Base-by-base conservation (phyloP, 2,888 invertebrate species). In the Polymixis flavicincta region DNA sequence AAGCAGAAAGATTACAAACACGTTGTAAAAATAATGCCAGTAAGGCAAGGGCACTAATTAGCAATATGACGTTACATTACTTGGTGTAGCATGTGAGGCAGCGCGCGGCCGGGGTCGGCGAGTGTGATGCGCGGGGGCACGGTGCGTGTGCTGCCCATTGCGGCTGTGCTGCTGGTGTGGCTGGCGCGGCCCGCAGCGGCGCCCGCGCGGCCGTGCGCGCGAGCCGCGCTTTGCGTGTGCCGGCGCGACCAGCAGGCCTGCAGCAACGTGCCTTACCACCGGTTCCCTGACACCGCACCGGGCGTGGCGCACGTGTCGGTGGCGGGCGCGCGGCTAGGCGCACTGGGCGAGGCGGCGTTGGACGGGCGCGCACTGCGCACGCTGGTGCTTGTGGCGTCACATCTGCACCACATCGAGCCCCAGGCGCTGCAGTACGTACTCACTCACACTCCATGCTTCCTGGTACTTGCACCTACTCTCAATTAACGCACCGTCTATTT, bases 381-480 rank as follows among this genome's bases (percentile, higher is more conserved):
- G 72, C 97, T 98, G 69, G 97, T 98, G 89, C 96, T 98, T 87
- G 97, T 98, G 95, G 98, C 98, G 96, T 98, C 98, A 94, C 97
- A 97, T 88, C 97, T 98, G 89, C 97, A 97, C 92, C 97, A 97
- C 92, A 97, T 98, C 76, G 97, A 97, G 50, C 97, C 98, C 76
- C 97, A 97, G 90, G 97, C 98, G 83, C 97, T 98, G 91, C 97
- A 97, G 98, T 98, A 95, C 97, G 92, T 89, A 42, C 55, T 19
- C 32, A 7, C 37, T 17, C 14, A 32, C 37, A 1, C 11, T 17
- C 5, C 7, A n/a, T 17, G 45, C 54, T 45, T 45, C 5, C 6
- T 32, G 17, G 48, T 48, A 37, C 11, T n/a, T 28, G 13, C 19
- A 7, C 55, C 14, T 52, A 13, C 52, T 42, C 9, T 8, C n/a